Evolutionary conservation across 1,140 invertebrate species (phyloP).

Genomic region (Pseudomyrmex sp.): DNA sequence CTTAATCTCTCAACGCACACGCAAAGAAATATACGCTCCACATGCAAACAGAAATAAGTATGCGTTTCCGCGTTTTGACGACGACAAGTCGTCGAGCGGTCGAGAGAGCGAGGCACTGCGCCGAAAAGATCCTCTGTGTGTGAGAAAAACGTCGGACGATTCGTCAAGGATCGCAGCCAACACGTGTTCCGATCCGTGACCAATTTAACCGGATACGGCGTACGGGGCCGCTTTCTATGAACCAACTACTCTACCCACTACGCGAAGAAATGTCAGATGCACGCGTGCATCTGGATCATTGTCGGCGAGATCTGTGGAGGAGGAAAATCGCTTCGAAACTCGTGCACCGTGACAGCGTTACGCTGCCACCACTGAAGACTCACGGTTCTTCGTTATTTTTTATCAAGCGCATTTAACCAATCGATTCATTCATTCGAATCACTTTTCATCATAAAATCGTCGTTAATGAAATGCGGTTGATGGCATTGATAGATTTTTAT

Average conservation of each 20-base stretch:
- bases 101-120: conserved; percentile 28
- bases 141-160: conserved; percentile 82
- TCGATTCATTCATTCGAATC: conserved; percentile 12
- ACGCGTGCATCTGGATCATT: conserved; percentile 73
- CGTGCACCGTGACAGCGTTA: conserved; percentile 69
- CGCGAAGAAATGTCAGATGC: conserved; percentile 67
- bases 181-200: conserved; percentile 81
- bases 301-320: conserved; percentile 67
- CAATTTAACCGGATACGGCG: conserved; percentile 83
- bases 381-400: neutral
- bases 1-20: conserved; percentile 37
- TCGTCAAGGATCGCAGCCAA: conserved; percentile 80
- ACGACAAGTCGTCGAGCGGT: neutral
- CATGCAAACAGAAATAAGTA: neutral
- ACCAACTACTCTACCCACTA: conserved; percentile 54
- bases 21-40: neutral
- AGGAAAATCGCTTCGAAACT: conserved; percentile 68
- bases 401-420: neutral
- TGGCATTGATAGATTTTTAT: neutral
- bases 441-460: conserved; percentile 2
- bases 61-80: conserved; percentile 32
- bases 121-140: conserved; percentile 67
- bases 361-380: neutral
- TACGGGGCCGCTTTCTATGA: conserved; percentile 31
- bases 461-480: neutral